Percentiles rank a stretch among this genome's conserved stretches.
Conservation (phyloP, 2,888 invertebrate genomes). For the Frankliniella intonsa region DNA sequence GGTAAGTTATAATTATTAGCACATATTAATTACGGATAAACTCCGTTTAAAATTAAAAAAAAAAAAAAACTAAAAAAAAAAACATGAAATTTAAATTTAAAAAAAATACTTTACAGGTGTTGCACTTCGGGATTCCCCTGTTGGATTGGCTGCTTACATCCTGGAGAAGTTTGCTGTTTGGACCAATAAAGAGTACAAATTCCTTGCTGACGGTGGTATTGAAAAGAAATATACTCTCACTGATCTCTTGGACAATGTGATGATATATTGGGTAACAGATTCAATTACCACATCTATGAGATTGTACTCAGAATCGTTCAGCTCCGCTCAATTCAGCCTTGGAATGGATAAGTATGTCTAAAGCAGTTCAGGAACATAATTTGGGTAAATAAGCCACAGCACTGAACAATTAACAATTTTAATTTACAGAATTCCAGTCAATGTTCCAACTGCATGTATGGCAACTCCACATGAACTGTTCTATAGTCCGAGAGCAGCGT, state of each 20-base stretch:
- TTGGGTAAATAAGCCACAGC: not conserved
- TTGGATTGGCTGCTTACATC: slow-evolving; percentile 83
- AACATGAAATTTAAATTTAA: slow-evolving; percentile 3
- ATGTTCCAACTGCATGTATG: slow-evolving; percentile 69
- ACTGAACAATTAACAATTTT: slow-evolving; percentile 24
- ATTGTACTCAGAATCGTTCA: slow-evolving; percentile 64
- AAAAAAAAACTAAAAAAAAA: not conserved
- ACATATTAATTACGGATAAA: not conserved
- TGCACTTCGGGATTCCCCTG: slow-evolving; percentile 69
- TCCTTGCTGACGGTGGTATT: slow-evolving; percentile 58
- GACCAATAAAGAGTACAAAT: slow-evolving; percentile 55
- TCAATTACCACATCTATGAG: slow-evolving; percentile 70
- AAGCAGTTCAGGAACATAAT: not conserved
- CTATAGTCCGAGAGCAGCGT: slow-evolving; percentile 55
- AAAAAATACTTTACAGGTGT: slow-evolving; percentile 51
- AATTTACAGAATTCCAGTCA: slow-evolving; percentile 57
- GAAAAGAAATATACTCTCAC: slow-evolving; percentile 61
- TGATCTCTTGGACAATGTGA: slow-evolving; percentile 69
- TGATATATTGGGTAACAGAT: slow-evolving; percentile 75
- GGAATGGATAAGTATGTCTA: slow-evolving; percentile 48
- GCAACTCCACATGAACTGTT: slow-evolving; percentile 66
- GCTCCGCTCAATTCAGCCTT: slow-evolving; percentile 41
- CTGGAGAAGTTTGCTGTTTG: slow-evolving; percentile 82
- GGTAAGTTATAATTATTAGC: slow-evolving; percentile 51
- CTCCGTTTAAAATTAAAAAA: no score